Base-by-base conservation (phyloP, 2,113 vertebrate genomes). In the Gasterosteus aculeatus region DNA sequence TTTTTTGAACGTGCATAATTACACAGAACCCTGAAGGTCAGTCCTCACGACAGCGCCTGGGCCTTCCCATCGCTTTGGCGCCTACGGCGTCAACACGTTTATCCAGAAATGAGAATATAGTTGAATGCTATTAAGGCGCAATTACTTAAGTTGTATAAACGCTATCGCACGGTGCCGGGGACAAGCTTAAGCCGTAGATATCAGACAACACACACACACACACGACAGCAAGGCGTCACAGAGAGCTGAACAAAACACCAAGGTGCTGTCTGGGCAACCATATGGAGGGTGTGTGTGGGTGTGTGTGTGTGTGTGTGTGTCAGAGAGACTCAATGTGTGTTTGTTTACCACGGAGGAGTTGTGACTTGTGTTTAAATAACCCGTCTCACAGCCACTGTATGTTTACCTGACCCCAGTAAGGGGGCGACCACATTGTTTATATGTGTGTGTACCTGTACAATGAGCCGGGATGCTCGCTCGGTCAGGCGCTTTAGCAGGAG, bases 291-390 rank as follows among this genome's bases (percentile, higher is more conserved):
- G 38, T 66, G 51, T 54, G 57, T 1, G 33, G 15, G 26, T 9
- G 29, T 57, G 9, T 22, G 22, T 22, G 51, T 3, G 51, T 0
- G 51, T 5, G 9, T 22, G 22, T 22, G 51, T 3, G 51, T 0
- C n/a, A 4, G 53, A 47, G 11, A 49, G 54, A 38, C 35, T 68
- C 65, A 76, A 67, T 69, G 47, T 63, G 9, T 75, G 61, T 82
- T 72, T 85, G 63, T 86, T 76, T 68, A 77, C 41, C 77, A 73
- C 51, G 69, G 53, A 69, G 26, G 39, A 22, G 62, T 54, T 26
- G 51, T 54, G 12, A 54, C 10, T 11, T 26, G 66, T 64, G 77
- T 83, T 76, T 58, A 68, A 80, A 41, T 35, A 72, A 39, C 58
- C 61, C 2, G 39, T 42, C 64, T 69, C 12, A n/a, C 69, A 26